phyloP scores from a whole-genome alignment of 1,140 invertebrate genomes.

The Vollenhovia emeryi region DNA sequence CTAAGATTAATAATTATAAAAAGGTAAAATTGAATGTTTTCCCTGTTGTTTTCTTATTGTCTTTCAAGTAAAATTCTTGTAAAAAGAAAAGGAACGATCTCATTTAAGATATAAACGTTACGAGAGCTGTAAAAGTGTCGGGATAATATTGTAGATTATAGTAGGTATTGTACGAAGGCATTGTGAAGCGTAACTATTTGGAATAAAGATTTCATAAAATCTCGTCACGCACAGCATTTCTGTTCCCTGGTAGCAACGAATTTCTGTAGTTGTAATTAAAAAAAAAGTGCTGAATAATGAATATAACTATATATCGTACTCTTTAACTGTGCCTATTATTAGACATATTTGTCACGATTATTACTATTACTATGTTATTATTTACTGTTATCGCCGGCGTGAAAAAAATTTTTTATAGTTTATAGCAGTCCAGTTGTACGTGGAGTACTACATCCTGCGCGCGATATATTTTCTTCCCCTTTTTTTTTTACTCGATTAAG shows the following conservation, averaged over 20 bases:
- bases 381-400: conserved; percentile 76
- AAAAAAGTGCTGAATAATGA: conserved; percentile 72
- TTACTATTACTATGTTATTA: conserved; percentile 68
- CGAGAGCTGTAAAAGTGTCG: conserved; percentile 61
- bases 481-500: conserved; percentile 69
- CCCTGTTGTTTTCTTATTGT: conserved; percentile 20
- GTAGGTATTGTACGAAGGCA: conserved; percentile 76
- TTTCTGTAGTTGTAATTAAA: conserved; percentile 76
- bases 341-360: conserved; percentile 75
- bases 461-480: conserved; percentile 65
- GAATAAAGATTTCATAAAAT: conserved; percentile 77
- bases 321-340: conserved; percentile 84
- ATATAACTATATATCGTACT: conserved; percentile 76
- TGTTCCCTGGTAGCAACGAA: conserved; percentile 83
- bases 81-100: conserved; percentile 35
- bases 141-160: conserved; percentile 67
- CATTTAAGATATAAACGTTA: conserved; percentile 59
- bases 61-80: conserved; percentile 51
- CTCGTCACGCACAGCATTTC: conserved; percentile 73
- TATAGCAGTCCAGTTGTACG: conserved; percentile 72
- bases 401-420: conserved; percentile 68
- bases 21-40: conserved; percentile 22
- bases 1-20: neutral
- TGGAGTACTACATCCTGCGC: conserved; percentile 50
- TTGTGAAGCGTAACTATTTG: conserved; percentile 77